Conservation (phyloP, 1,140 invertebrate species). For the Phocides pigmalion region DNA sequence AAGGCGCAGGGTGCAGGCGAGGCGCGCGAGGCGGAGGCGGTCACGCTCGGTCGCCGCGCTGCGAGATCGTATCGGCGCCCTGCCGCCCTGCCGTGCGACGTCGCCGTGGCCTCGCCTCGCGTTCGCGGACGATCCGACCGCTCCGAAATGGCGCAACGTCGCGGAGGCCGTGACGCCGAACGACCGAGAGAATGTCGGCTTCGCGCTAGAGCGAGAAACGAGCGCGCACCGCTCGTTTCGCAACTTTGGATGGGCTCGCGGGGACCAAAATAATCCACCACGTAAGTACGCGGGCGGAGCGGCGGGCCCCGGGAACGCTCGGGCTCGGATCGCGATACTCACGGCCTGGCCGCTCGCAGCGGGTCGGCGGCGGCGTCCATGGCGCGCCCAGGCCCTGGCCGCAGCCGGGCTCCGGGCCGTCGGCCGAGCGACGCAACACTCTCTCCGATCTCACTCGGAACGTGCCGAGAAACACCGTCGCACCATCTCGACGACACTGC, state of each 20-base stretch:
- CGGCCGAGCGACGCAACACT: conserved; percentile 79
- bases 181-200: conserved; percentile 75
- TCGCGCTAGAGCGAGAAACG: conserved; percentile 64
- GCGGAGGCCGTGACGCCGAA: conserved; percentile 77
- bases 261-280: conserved; percentile 76
- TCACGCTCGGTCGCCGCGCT: conserved; percentile 78
- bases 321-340: conserved; percentile 66
- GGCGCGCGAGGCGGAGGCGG: conserved; percentile 59
- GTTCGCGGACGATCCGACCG: conserved; percentile 68
- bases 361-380: conserved; percentile 79
- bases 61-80: conserved; percentile 66
- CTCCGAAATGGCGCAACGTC: conserved; percentile 80
- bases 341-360: conserved; percentile 77
- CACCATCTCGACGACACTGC: conserved; percentile 79
- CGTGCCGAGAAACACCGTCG: conserved; percentile 75
- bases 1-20: conserved; percentile 53
- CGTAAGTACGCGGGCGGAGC: conserved; percentile 56
- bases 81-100: conserved; percentile 56
- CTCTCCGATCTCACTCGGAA: conserved; percentile 79
- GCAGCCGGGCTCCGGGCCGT: conserved; percentile 75
- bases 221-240: conserved; percentile 69
- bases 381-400: conserved; percentile 76
- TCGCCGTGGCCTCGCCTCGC: conserved; percentile 64
- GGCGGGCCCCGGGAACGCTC: conserved; percentile 38
- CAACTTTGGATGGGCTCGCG: conserved; percentile 69